phyloP scores from a whole-genome alignment of 2,888 invertebrate species.

The Drosophila meridiana region DNA sequence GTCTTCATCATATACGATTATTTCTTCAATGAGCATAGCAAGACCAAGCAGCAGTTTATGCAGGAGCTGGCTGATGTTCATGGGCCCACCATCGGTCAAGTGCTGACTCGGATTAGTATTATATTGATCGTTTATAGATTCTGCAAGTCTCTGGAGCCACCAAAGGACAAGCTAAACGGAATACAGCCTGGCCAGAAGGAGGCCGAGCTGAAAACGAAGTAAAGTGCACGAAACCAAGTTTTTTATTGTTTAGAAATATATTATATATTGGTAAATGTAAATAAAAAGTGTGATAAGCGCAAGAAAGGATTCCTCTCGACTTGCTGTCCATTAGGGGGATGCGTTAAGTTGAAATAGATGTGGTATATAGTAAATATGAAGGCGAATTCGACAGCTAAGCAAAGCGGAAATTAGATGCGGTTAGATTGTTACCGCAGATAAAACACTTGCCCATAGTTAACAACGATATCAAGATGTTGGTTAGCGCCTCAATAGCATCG shows the following conservation, averaged over 20 bases:
- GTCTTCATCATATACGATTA: constrained; percentile 7
- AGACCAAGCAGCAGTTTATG: constrained; percentile 1
- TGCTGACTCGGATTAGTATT: constrained; percentile 29
- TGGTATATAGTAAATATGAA: constrained; percentile 60
- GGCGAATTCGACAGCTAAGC: constrained; percentile 53
- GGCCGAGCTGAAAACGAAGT: constrained; percentile 11
- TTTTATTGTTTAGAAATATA: constrained; percentile 21
- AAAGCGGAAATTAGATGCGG: not conserved
- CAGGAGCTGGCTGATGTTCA: not conserved
- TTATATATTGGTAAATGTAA: constrained; percentile 13
- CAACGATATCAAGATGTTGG: constrained; percentile 65
- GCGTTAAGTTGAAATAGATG: constrained; percentile 52
- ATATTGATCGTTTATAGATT: constrained; percentile 37
- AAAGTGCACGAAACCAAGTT: not conserved
- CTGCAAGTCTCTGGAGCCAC: constrained; percentile 16
- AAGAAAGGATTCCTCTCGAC: not conserved
- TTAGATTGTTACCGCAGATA: no score
- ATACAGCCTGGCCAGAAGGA: not conserved
- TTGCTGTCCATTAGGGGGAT: not conserved
- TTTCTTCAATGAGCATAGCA: constrained; percentile 11
- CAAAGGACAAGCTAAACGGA: not conserved
- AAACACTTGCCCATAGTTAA: constrained; percentile 56
- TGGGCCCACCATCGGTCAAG: constrained; percentile 13
- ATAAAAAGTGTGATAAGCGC: constrained; percentile 22
- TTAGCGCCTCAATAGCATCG: constrained; percentile 62